Evolutionary conservation across 2,888 invertebrate species (phyloP), one percentile per base, ranked within the genome.

Genomic region (Cyrtodaria siliqua): DNA sequence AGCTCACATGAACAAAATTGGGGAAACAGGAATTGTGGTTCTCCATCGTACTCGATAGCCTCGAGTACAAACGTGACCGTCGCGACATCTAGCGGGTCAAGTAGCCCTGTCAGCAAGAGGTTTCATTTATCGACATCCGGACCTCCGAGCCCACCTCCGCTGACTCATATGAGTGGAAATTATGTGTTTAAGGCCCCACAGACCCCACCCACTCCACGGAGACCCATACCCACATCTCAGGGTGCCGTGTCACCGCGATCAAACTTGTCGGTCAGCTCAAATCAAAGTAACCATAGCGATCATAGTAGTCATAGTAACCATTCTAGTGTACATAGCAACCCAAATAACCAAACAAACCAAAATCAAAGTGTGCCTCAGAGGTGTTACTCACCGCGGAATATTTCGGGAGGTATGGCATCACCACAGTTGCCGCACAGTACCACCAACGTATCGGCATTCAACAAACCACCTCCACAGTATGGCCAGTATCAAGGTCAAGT

Each of bases 181-280:
- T 59, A 75, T 67, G 84, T 87, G 56, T 90, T 90, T 79, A 90
- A 90, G 60, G 87, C 89, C 72, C 90, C 90, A 23, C 86, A 84
- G 63, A 88, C 89, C 9, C 87, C 90, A 6, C 86, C 88, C 4
- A 86, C 86, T 23, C 84, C 87, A 12, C 79, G 86, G 44, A 75
- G 87, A 53, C 83, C 86, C 20, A 63, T 85, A 44, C 85, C 87
- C n/a, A 78, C 80, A 9, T 85, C 86, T 16, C 87, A 88, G 61
- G 86, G 88, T 55, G 82, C 85, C 40, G 85, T 85, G 40, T 84
- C 87, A 12, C 86, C 86, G 2, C 83, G 86, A 26, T 81, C 81
- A 47, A 81, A 78, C 33, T 68, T 84, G 20, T 84, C 85, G 18
- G 70, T 76, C 24, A 77, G 80, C 73, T 81, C 81, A 78, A 81